A percentile compares a stretch with the other conserved stretches of the same genome.
Conservation (phyloP, 2,797 vertebrate genomes). For the Adelosebastes latens region DNA sequence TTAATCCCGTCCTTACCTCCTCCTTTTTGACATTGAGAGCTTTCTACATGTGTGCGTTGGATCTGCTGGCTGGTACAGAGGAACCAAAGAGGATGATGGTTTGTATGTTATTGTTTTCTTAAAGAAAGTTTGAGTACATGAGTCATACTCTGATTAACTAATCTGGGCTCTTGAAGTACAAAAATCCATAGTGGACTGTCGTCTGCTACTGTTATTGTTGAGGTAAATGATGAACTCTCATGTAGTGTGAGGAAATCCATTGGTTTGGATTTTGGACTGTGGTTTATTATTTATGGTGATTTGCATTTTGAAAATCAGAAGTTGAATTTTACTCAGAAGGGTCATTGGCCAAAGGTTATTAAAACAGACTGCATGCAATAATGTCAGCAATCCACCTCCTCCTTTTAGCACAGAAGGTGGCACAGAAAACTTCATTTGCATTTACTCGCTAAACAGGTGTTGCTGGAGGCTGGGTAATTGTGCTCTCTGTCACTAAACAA, state of each 20-base stretch:
- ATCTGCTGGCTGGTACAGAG: slow-evolving; percentile 8
- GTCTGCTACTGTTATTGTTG: not conserved
- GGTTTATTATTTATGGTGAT: not conserved
- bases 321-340: slow-evolving; percentile 24
- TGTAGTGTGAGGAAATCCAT: slow-evolving; percentile 4
- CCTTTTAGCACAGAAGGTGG: not conserved
- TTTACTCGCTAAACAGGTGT: not conserved
- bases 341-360: not conserved
- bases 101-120: not conserved
- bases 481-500: not conserved
- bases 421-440: not conserved
- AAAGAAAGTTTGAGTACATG: not conserved
- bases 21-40: not conserved
- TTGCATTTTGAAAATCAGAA: slow-evolving; percentile 53
- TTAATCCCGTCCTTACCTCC: not conserved
- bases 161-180: not conserved
- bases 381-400: too few relatives aligned
- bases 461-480: not conserved
- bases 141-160: not conserved
- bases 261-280: slow-evolving; percentile 35
- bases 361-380: not conserved
- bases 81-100: not conserved
- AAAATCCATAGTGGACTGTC: not conserved
- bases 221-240: slow-evolving; percentile 6
- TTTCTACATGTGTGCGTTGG: not conserved